A percentile compares a stretch with the other conserved stretches of the same genome.
Evolutionary conservation across 1,140 invertebrate species (phyloP).

Genomic region (Campodea augens): DNA sequence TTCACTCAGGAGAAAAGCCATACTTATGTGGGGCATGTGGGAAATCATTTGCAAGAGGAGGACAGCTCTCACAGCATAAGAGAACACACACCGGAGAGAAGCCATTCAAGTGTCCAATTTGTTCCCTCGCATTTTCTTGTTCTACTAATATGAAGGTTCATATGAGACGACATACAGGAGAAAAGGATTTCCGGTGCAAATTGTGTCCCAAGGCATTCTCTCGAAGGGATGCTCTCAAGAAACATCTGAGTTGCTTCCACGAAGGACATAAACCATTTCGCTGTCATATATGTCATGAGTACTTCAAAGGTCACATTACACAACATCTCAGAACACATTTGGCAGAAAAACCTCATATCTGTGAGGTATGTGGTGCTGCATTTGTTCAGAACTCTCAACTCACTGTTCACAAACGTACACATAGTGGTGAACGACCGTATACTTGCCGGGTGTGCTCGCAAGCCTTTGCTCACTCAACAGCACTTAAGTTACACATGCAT

Average conservation of each 20-base stretch:
- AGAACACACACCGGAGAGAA: conserved; percentile 61
- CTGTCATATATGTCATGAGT: conserved; percentile 74
- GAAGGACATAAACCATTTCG: conserved; percentile 62
- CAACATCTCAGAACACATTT: conserved; percentile 66
- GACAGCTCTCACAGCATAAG: conserved; percentile 64
- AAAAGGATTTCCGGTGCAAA: conserved; percentile 77
- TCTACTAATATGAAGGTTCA: conserved; percentile 51
- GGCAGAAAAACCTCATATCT: conserved; percentile 35
- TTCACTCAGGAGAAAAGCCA: conserved; percentile 70
- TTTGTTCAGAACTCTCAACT: conserved; percentile 88
- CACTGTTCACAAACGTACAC: conserved; percentile 80
- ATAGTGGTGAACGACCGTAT: conserved; percentile 65
- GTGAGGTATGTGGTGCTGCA: conserved; percentile 45
- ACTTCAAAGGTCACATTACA: conserved; percentile 65
- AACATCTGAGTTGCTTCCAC: conserved; percentile 57
- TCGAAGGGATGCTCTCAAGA: conserved; percentile 47
- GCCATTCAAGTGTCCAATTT: conserved; percentile 55
- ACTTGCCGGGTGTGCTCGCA: conserved; percentile 45
- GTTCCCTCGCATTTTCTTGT: conserved; percentile 56
- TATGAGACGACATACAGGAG: conserved; percentile 59
- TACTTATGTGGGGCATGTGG: conserved; percentile 67
- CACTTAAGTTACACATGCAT: conserved; percentile 52
- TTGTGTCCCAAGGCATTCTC: conserved; percentile 62
- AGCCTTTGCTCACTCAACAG: conserved; percentile 65
- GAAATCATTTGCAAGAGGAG: conserved; percentile 60